phyloP scores from a whole-genome alignment of 2,797 vertebrate species.

The Prunella strophiata region DNA sequence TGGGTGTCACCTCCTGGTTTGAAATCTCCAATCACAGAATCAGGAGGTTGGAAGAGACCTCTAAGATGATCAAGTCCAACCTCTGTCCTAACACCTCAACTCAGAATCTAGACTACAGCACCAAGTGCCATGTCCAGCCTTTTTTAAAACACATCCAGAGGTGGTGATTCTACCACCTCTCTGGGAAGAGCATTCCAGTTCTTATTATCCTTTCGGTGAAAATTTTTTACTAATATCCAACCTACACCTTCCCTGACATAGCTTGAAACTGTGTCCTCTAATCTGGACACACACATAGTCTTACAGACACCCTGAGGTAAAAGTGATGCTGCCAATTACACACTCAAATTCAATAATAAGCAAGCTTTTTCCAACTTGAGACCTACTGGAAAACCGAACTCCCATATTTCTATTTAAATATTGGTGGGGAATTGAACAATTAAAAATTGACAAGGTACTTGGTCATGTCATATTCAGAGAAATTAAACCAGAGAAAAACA shows the following conservation, averaged over 20 bases:
- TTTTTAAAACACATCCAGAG: no score
- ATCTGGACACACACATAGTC: not conserved
- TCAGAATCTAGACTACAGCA: no score
- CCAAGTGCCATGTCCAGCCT: no score
- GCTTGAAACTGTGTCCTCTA: no score
- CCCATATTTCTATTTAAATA: not conserved
- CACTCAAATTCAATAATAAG: not conserved
- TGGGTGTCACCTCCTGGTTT: not conserved
- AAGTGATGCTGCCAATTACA: not conserved
- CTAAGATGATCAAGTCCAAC: no score
- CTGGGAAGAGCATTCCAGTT: no score
- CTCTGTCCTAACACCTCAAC: no score
- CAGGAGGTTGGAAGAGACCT: no score
- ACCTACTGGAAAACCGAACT: not conserved
- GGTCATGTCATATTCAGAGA: not conserved
- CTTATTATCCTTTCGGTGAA: no score
- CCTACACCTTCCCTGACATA: no score
- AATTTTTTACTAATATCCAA: no score
- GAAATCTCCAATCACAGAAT: not conserved
- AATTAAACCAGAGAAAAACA: not conserved
- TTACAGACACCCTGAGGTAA: not conserved
- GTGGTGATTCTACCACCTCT: no score
- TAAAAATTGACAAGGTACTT: not conserved
- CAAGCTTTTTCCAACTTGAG: not conserved
- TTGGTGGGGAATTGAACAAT: not conserved